These are phyloP conservation scores for Homarus gammarus DNA, from an alignment of 2,888 invertebrate species.

Conservation along the genomic window DNA sequence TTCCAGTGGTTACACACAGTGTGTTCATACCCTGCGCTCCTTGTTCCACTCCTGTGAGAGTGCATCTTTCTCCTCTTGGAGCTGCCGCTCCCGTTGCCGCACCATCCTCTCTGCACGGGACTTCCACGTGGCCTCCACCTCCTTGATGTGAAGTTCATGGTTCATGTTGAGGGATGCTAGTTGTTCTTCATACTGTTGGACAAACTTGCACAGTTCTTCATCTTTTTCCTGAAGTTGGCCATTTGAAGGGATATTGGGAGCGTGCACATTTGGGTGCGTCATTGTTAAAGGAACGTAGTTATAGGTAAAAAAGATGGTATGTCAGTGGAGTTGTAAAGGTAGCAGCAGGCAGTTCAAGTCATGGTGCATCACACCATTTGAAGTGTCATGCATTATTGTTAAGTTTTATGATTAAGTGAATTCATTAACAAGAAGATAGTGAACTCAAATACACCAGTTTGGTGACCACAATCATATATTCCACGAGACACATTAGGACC, in stretches of 20 bases:
- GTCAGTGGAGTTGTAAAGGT: neutral
- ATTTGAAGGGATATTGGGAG: neutral
- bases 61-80: constrained; percentile 55
- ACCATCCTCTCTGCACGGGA: constrained; percentile 52
- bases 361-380: too few species aligned
- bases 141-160: constrained; percentile 51
- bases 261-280: neutral
- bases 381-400: too few species aligned
- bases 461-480: too few species aligned
- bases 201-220: constrained; percentile 66
- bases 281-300: neutral
- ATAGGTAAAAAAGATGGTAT: neutral
- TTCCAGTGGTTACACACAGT: neutral
- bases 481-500: too few species aligned
- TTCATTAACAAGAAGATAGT: too few species aligned
- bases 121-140: constrained; percentile 58
- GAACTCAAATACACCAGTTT: too few species aligned
- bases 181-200: constrained; percentile 70
- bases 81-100: constrained; percentile 28
- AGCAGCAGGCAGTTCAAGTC: neutral
- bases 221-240: constrained; percentile 51
- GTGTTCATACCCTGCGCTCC: constrained; percentile 62
- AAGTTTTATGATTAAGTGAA: too few species aligned
- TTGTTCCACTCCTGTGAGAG: constrained; percentile 67
- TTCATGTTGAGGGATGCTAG: constrained; percentile 30